These are phyloP conservation scores for Rachycentron canadum DNA, from an alignment of 2,797 vertebrate genomes.

Conservation along the genomic window DNA sequence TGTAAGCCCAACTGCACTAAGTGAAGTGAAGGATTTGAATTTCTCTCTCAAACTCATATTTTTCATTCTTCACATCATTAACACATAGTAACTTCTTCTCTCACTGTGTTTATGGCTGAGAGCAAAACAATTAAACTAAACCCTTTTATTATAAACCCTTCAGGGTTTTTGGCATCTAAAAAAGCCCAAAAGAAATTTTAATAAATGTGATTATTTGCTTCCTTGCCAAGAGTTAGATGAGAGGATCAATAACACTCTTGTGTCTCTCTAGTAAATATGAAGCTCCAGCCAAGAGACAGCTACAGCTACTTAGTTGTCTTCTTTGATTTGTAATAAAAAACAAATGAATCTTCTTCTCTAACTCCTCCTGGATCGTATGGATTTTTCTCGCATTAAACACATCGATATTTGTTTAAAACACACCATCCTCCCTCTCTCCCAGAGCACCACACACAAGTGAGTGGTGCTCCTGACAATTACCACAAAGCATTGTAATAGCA, in stretches of 20 bases:
- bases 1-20: too few species aligned
- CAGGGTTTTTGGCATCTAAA: too few species aligned
- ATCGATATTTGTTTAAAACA: neutral
- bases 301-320: too few species aligned
- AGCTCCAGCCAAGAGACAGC: neutral
- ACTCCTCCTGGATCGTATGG: neutral
- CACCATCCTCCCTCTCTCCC: neutral
- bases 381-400: neutral
- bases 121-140: neutral
- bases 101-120: neutral
- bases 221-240: too few species aligned
- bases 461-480: neutral
- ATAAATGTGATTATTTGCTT: neutral
- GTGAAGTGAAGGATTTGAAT: too few species aligned
- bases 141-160: too few species aligned
- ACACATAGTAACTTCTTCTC: too few species aligned
- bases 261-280: neutral
- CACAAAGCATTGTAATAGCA: neutral
- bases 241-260: too few species aligned
- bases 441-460: neutral
- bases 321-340: neutral
- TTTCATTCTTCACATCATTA: neutral
- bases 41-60: too few species aligned
- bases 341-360: neutral
- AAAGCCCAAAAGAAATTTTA: too few species aligned